Base-by-base conservation (phyloP, 2,797 vertebrate species). In the Trachops cirrhosus region DNA sequence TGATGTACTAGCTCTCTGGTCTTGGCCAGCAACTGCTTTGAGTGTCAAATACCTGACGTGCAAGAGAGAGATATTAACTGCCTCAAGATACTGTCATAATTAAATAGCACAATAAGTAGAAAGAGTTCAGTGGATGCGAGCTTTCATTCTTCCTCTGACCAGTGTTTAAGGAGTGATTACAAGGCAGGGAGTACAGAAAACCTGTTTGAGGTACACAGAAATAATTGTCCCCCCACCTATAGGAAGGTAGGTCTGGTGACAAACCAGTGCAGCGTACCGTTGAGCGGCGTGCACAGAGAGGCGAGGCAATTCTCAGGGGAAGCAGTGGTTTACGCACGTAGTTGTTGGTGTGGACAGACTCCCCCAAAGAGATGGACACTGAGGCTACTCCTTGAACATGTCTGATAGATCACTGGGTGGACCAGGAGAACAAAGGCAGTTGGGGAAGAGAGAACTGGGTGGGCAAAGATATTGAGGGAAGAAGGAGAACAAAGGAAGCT, bases 61-160 rank as follows among this genome's bases (percentile, higher is more conserved):
- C 41, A 77, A 92, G 46, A 86, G 18, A 29, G 24, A 74, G 16
- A 14, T 68, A 32, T 48, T 57, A 74, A 68, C 32, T 59, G 37
- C 57, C 34, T 73, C 16, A 46, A 6, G 12, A 54, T 32, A 57
- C 59, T 68, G 26, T 22, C 57, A 19, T 16, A 64, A 52, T 79
- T 86, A 74, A 79, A 50, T 48, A 46, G 34, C 48, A 68, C 29
- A 64, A 24, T 59, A 59, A 44, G 4, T 73, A 26, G n/a, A 83
- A 83, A 39, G 19, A 59, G 59, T 59, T 77, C 2, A 34, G 52
- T 59, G n/a, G 26, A 46, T 68, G 54, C 68, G 52, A 59, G 37
- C 73, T 94, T 82, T 94, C 64, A 46, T 78, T 73, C 41, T 95
- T 92, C 21, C 62, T 89, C 68, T 48, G 92, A 74, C 59, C 77